Evolutionary conservation across 2,113 vertebrate species (phyloP).

Genomic region (Platysternon megacephalum): DNA sequence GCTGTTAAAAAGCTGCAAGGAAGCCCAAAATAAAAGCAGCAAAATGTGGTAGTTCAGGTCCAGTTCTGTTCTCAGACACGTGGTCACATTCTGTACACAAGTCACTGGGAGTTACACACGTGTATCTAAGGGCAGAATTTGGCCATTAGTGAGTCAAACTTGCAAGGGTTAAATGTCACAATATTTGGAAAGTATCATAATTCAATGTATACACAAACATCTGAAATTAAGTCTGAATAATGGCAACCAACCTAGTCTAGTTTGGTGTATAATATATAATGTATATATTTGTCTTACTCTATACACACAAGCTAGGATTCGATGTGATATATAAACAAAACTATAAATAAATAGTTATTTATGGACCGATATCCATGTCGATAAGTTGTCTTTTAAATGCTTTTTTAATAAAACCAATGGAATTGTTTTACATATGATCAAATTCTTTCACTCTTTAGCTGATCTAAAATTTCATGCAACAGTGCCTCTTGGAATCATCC

Average conservation of each 20-base stretch:
- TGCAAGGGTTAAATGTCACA: background rate
- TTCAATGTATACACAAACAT: background rate
- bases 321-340: constrained; percentile 7
- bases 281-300: background rate
- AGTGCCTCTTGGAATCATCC: constrained; percentile 11
- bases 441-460: background rate
- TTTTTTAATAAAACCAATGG: background rate
- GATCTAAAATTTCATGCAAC: constrained; percentile 58
- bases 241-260: background rate
- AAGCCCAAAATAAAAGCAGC: background rate
- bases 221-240: background rate
- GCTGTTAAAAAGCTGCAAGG: background rate
- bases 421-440: background rate
- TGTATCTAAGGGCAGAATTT: background rate
- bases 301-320: constrained; percentile 19
- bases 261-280: background rate
- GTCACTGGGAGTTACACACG: background rate
- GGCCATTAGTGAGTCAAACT: constrained; percentile 39
- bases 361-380: background rate
- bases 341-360: background rate
- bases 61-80: background rate
- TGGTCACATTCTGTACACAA: accelerated
- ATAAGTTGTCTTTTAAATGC: background rate
- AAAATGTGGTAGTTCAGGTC: background rate
- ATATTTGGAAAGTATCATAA: background rate